A percentile compares a stretch with the other conserved stretches of the same genome.
Evolutionary conservation across 2,888 invertebrate genomes (phyloP).

Genomic region (Hypomecis punctinalis): DNA sequence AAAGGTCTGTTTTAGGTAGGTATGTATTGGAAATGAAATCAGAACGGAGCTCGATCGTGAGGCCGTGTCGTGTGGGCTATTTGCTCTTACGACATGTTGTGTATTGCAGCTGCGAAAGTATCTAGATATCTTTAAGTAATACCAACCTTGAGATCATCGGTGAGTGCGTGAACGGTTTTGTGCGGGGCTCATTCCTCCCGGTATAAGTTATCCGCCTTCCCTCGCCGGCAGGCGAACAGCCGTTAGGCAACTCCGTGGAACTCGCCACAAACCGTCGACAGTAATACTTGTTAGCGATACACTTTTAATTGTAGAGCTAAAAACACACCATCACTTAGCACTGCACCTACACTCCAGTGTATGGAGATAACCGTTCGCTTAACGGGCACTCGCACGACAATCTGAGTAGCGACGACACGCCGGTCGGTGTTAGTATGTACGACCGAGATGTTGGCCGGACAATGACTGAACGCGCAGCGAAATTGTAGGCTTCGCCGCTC

Average conservation of each 20-base stretch:
- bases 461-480: slow-evolving; percentile 75
- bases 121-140: slow-evolving; percentile 20
- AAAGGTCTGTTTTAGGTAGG: slow-evolving; percentile 45
- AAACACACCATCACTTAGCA: slow-evolving; percentile 83
- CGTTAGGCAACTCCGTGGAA: slow-evolving; percentile 76
- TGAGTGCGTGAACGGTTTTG: slow-evolving; percentile 78
- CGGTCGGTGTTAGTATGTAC: slow-evolving; percentile 66
- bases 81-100: slow-evolving; percentile 70
- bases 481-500: slow-evolving; percentile 70
- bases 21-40: slow-evolving; percentile 64
- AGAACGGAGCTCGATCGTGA: slow-evolving; percentile 69
- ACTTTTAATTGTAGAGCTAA: slow-evolving; percentile 79
- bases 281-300: slow-evolving; percentile 81
- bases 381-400: slow-evolving; percentile 76
- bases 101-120: slow-evolving; percentile 19
- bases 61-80: slow-evolving; percentile 64
- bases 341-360: slow-evolving; percentile 76
- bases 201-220: slow-evolving; percentile 77
- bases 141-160: slow-evolving; percentile 83
- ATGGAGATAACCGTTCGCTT: slow-evolving; percentile 73
- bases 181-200: slow-evolving; percentile 85
- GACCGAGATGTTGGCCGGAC: slow-evolving; percentile 79
- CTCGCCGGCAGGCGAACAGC: slow-evolving; percentile 81
- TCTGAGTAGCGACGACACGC: slow-evolving; percentile 75
- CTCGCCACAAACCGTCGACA: slow-evolving; percentile 69